Percentiles rank a stretch among this genome's conserved stretches.
Evolutionary conservation across 1,140 invertebrate species (phyloP).

Genomic region (Diachasmimorpha longicaudata): DNA sequence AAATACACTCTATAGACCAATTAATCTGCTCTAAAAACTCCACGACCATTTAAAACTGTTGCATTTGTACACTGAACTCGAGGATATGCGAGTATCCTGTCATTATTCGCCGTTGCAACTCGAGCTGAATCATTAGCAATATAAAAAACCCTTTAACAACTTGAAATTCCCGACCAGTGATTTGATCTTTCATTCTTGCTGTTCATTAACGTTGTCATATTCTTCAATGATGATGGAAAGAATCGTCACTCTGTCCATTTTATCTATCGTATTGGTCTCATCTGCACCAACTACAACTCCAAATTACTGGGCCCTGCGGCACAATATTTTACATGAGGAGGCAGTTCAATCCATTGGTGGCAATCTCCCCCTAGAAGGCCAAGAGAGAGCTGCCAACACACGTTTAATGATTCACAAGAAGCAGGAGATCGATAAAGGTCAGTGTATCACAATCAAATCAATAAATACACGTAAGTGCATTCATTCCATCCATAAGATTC

Average conservation of each 20-base stretch:
- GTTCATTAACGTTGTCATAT: no score
- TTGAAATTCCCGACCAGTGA: no score
- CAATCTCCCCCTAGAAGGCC: constrained; percentile 59
- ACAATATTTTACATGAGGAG: constrained; percentile 52
- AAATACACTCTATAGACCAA: not conserved
- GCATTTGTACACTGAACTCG: not conserved
- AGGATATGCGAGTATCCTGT: not conserved
- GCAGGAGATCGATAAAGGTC: constrained; percentile 64
- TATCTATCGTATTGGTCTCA: not conserved
- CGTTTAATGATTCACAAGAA: constrained; percentile 72
- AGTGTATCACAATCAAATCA: not conserved
- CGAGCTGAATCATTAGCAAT: not conserved
- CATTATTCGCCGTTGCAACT: not conserved
- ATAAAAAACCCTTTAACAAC: no score
- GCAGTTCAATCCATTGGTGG: constrained; percentile 37
- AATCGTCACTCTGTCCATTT: not conserved
- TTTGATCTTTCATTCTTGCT: no score
- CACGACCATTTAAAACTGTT: not conserved
- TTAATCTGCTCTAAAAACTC: not conserved
- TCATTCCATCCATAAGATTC: no score
- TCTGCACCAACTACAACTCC: not conserved
- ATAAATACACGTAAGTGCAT: no score
- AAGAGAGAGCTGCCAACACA: constrained; percentile 70
- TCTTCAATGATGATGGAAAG: not conserved
- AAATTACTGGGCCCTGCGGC: constrained; percentile 60